Evolutionary conservation across 1,140 invertebrate species (phyloP), one percentile per base, ranked within the genome.

Genomic region (Lineus longissimus): DNA sequence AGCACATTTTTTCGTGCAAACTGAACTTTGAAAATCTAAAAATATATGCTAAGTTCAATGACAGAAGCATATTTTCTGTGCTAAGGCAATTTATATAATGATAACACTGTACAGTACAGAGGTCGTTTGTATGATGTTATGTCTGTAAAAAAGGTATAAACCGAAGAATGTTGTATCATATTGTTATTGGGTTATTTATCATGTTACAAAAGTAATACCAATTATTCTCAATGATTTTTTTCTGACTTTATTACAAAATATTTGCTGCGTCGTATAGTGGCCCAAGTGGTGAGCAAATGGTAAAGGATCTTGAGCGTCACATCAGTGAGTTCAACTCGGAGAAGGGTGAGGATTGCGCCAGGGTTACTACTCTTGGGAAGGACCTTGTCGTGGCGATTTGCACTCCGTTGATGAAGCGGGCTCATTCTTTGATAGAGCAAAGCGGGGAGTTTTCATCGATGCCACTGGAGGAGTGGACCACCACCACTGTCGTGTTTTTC

Each of bases 401-500:
- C 17, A 54, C 51, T 17, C 51, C 51, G 11, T 29, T 54, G 27
- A 54, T 54, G 51, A 23, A 29, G 11, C 4, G 51, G 51, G 51
- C 27, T 4, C 51, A 54, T 17, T 7, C 17, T 17, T 25, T 25
- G 22, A 23, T 25, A 7, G 6, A 23, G 22, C 51, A 54, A 11
- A 54, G 51, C 17, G 51, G 51, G 11, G 51, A 54, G 11, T 11
- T 54, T 54, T 54, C 17, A 17, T 54, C 6, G 51, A 54, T 29
- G 22, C 64, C 23, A 7, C 63, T 4, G 64, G 43, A 2, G 43
- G 63, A 15, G 27, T 68, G 43, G 64, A 68, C 29, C 23, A 33
- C n/a, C 43, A 33, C 64, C 27, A 68, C 25, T 67, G 51, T 33
- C 19, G 64, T 17, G 43, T 67, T 2, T 65, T 63, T 63, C n/a